These are phyloP conservation scores for Julus scanicus DNA, from an alignment of 2,888 invertebrate genomes.

Conservation along the genomic window DNA sequence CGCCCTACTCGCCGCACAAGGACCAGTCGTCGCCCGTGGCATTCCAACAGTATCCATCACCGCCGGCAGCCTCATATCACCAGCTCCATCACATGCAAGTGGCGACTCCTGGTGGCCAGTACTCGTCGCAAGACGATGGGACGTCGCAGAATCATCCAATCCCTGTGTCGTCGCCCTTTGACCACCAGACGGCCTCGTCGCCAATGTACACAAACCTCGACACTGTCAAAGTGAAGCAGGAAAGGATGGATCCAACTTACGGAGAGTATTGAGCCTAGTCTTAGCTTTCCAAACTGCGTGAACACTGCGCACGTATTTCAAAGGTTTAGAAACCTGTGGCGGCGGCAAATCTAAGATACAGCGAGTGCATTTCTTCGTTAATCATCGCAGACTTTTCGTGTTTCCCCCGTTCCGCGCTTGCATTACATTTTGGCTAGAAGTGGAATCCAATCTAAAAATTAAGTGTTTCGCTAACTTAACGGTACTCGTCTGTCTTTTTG, in stretches of 20 bases:
- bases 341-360: not conserved
- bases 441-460: conserved; percentile 25
- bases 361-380: conserved; percentile 26
- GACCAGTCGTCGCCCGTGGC: conserved; percentile 44
- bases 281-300: conserved; percentile 27
- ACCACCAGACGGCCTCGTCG: conserved; percentile 55
- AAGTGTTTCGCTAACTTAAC: conserved; percentile 18
- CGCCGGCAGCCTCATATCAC: conserved; percentile 34
- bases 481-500: not conserved
- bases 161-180: conserved; percentile 62
- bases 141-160: conserved; percentile 54
- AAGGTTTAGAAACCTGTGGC: not conserved
- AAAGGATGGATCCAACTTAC: conserved; percentile 69
- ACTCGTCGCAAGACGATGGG: conserved; percentile 54
- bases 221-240: conserved; percentile 65
- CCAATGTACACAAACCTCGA: conserved; percentile 58
- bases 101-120: conserved; percentile 36
- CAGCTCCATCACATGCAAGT: conserved; percentile 48
- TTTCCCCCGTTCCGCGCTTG: not conserved
- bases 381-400: conserved; percentile 4
- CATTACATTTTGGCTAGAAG: not conserved
- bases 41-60: conserved; percentile 53
- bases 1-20: conserved; percentile 52
- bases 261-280: conserved; percentile 69
- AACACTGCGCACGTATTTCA: not conserved